Percentiles rank a stretch among this genome's conserved stretches.
These are phyloP conservation scores for Mimas tiliae DNA, from an alignment of 2,888 invertebrate species.

Conservation along the genomic window DNA sequence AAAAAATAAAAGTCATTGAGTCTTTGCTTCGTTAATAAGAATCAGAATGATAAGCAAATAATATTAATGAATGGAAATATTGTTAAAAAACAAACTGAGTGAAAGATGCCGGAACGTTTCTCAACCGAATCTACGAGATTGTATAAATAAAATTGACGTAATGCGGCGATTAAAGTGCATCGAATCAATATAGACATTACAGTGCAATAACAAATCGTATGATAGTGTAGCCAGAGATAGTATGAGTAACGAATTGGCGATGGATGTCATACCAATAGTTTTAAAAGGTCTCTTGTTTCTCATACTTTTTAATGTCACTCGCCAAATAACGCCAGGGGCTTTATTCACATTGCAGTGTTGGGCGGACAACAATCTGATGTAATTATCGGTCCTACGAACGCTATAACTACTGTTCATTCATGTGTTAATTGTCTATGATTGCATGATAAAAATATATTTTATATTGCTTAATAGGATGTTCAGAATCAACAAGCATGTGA, in stretches of 20 bases:
- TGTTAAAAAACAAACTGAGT: slow-evolving; percentile 32
- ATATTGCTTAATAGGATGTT: slow-evolving; percentile 4
- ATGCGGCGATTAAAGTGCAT: slow-evolving; percentile 38
- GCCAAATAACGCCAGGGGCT: slow-evolving; percentile 63
- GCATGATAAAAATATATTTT: slow-evolving; percentile 2
- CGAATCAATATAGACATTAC: slow-evolving; percentile 39
- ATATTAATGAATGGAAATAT: slow-evolving; percentile 16
- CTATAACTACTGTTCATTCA: slow-evolving; percentile 17
- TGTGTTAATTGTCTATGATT: slow-evolving; percentile 6
- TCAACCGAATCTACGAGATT: slow-evolving; percentile 26
- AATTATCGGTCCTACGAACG: slow-evolving; percentile 38
- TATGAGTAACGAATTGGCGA: slow-evolving; percentile 52
- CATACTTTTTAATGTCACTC: slow-evolving; percentile 80
- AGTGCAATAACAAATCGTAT: slow-evolving; percentile 47
- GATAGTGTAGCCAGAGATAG: slow-evolving; percentile 41
- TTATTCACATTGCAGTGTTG: slow-evolving; percentile 44
- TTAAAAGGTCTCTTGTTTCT: slow-evolving; percentile 77
- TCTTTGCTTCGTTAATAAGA: not conserved
- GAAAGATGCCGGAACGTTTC: slow-evolving; percentile 28
- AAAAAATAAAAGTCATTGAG: not conserved
- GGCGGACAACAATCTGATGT: slow-evolving; percentile 43
- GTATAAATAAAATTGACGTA: slow-evolving; percentile 24
- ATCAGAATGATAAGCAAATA: slow-evolving; percentile 23
- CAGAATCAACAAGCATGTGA: not conserved
- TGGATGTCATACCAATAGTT: slow-evolving; percentile 63